Conservation (phyloP, 2,797 vertebrate species). For the Dicrostonyx torquatus region DNA sequence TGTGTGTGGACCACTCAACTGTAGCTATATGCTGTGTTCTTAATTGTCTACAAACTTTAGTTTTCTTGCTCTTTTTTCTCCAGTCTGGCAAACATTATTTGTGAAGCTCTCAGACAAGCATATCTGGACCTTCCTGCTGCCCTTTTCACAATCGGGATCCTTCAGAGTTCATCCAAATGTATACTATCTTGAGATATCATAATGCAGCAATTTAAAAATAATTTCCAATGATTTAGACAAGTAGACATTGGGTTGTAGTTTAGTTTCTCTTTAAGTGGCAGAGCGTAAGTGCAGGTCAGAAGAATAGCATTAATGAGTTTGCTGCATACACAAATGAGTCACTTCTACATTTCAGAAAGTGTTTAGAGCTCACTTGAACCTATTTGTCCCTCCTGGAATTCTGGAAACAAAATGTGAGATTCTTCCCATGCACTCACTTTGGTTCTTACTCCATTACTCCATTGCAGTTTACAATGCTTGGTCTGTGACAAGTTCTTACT, state of each 20-base stretch:
- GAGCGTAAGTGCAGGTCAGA: not conserved
- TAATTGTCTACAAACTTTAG: not conserved
- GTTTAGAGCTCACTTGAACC: slow-evolving; percentile 42
- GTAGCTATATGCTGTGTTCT: slow-evolving; percentile 57
- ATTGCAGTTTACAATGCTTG: slow-evolving; percentile 36
- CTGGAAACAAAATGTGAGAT: slow-evolving; percentile 23
- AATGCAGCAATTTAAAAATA: slow-evolving; percentile 52
- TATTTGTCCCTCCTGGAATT: slow-evolving; percentile 1
- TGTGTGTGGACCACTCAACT: slow-evolving; percentile 60
- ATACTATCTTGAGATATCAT: slow-evolving; percentile 13
- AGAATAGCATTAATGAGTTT: slow-evolving; percentile 37
- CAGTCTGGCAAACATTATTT: slow-evolving; percentile 58
- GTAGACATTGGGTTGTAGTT: not conserved
- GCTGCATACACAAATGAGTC: not conserved
- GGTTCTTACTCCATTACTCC: slow-evolving; percentile 32
- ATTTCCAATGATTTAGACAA: slow-evolving; percentile 53
- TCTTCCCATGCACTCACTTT: not conserved
- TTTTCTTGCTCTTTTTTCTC: not conserved
- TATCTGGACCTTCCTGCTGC: not conserved
- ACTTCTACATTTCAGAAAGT: slow-evolving; percentile 29
- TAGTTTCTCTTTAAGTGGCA: not conserved
- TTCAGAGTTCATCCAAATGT: slow-evolving; percentile 35
- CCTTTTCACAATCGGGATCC: slow-evolving; percentile 17
- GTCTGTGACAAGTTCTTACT: slow-evolving; percentile 4
- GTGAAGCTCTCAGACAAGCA: slow-evolving; percentile 50